A percentile compares a stretch with the other conserved stretches of the same genome.
These are phyloP conservation scores for Thunnus albacares DNA, from an alignment of 2,797 vertebrate species.

Conservation along the genomic window DNA sequence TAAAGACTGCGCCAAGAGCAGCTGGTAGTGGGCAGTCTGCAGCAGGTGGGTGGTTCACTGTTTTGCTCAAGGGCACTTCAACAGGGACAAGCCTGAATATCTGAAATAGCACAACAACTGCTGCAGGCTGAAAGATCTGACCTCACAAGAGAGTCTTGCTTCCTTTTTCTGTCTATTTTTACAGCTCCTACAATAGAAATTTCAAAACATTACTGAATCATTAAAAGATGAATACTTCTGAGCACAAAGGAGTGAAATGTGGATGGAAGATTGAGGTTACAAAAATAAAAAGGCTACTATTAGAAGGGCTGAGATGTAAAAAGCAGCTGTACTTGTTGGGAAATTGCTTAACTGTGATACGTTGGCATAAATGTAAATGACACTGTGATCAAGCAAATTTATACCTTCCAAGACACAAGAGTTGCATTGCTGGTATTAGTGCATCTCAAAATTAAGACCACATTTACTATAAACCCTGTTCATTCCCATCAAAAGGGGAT, in stretches of 20 bases:
- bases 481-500: neutral
- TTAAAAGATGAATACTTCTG: neutral
- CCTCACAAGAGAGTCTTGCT: neutral
- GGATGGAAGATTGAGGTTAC: neutral
- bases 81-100: neutral
- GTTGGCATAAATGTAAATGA: neutral
- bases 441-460: neutral
- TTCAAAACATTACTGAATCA: neutral
- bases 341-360: neutral
- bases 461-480: neutral
- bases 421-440: neutral
- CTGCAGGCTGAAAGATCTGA: conserved; percentile 14
- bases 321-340: neutral
- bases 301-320: neutral
- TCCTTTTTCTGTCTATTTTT: conserved; percentile 18
- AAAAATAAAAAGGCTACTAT: neutral
- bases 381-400: neutral
- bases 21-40: conserved; percentile 10
- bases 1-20: neutral
- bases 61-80: conserved; percentile 38
- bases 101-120: conserved; percentile 15
- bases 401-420: neutral
- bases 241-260: neutral
- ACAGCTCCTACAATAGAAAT: neutral
- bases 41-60: conserved; percentile 33